Evolutionary conservation across 2,797 vertebrate genomes (phyloP).

Genomic region (Xenentodon cancila): DNA sequence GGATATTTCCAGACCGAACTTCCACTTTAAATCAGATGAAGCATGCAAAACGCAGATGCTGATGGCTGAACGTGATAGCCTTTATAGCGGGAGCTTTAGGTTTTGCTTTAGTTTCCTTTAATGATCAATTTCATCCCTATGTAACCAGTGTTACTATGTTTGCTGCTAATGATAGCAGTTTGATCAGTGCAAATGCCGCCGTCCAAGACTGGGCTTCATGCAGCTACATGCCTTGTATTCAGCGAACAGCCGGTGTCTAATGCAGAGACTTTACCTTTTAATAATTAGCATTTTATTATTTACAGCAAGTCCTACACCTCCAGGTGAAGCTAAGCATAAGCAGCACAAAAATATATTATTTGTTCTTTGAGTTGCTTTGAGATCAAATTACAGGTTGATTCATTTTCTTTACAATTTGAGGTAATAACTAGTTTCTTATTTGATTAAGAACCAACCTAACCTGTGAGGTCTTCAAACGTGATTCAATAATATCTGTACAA

Average conservation of each 20-base stretch:
- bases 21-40: neutral
- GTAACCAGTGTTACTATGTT: constrained; percentile 36
- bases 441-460: too few species aligned
- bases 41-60: neutral
- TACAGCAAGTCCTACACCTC: neutral
- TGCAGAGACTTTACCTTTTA: constrained; percentile 22
- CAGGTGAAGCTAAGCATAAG: neutral
- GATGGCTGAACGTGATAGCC: neutral
- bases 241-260: constrained; percentile 21
- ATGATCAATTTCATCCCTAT: constrained; percentile 37
- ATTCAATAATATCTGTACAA: too few species aligned
- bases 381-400: too few species aligned
- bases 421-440: too few species aligned
- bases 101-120: constrained; percentile 36
- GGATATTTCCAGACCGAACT: too few species aligned
- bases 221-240: constrained; percentile 20
- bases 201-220: constrained; percentile 35
- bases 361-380: too few species aligned
- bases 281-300: constrained; percentile 2
- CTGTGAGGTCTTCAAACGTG: too few species aligned
- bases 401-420: too few species aligned
- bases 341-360: too few species aligned
- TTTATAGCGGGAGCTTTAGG: constrained; percentile 9
- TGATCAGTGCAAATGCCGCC: constrained; percentile 50
- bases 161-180: constrained; percentile 42